Evolutionary conservation across 2,888 invertebrate genomes (phyloP).

Genomic region (Hoplodrina blanda): DNA sequence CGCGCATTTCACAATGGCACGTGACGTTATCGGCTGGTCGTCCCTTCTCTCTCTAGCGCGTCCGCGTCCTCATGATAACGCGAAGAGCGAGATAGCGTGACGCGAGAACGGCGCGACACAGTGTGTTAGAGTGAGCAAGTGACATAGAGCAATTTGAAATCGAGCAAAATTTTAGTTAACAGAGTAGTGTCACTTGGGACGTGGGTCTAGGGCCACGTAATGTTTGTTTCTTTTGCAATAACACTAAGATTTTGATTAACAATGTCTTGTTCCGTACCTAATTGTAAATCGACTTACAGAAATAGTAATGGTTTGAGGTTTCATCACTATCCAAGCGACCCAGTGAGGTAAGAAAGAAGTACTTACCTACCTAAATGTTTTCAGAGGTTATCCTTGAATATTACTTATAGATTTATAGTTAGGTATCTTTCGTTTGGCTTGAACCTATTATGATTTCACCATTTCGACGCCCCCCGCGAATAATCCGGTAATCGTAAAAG

Average conservation of each 20-base stretch:
- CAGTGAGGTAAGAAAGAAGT: slow-evolving; percentile 18
- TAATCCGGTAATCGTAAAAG: too few species aligned
- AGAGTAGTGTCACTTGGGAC: slow-evolving; percentile 22
- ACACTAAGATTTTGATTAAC: not conserved
- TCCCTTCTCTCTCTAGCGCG: slow-evolving; percentile 2
- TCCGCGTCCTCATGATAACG: not conserved
- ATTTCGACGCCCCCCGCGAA: too few species aligned
- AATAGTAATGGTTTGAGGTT: slow-evolving; percentile 11
- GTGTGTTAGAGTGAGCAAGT: slow-evolving; percentile 9
- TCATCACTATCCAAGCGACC: slow-evolving; percentile 18
- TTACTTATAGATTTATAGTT: too few species aligned
- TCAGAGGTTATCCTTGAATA: too few species aligned
- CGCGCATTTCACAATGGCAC: not conserved
- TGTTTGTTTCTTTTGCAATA: not conserved
- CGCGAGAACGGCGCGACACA: not conserved
- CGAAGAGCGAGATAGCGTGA: slow-evolving; percentile 2
- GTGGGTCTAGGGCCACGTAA: slow-evolving; percentile 4
- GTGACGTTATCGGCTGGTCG: slow-evolving; percentile 6
- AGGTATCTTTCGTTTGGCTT: too few species aligned
- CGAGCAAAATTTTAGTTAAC: not conserved
- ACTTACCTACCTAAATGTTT: too few species aligned
- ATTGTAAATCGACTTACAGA: slow-evolving; percentile 13
- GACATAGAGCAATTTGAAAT: not conserved
- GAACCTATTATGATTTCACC: too few species aligned
- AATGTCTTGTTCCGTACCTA: slow-evolving; percentile 16